These are phyloP conservation scores for Diachasmimorpha longicaudata DNA, from an alignment of 1,140 invertebrate genomes.

Conservation along the genomic window DNA sequence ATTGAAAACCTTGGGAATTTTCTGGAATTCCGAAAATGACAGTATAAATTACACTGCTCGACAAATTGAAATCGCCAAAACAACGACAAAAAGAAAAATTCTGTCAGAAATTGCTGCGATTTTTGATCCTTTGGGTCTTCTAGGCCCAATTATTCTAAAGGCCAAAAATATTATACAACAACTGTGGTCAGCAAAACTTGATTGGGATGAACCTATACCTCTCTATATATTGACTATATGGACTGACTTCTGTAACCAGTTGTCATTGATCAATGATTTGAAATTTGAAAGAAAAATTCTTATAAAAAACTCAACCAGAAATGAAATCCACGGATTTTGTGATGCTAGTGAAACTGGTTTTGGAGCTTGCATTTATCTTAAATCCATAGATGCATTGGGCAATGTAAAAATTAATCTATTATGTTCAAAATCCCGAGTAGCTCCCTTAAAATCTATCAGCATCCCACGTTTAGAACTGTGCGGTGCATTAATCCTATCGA, in stretches of 20 bases:
- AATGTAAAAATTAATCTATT: background rate
- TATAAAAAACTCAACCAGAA: background rate
- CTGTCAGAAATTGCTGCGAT: slow-evolving; percentile 42
- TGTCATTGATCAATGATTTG: background rate
- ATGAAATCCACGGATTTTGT: slow-evolving; percentile 40
- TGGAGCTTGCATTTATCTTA: slow-evolving; percentile 33
- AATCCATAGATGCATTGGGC: slow-evolving; percentile 16
- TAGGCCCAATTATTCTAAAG: too few species aligned
- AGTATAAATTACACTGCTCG: slow-evolving; percentile 24
- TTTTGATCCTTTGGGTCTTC: too few species aligned
- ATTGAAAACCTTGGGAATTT: slow-evolving; percentile 41
- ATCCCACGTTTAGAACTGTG: slow-evolving; percentile 39
- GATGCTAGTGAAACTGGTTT: slow-evolving; percentile 37
- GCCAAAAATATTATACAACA: too few species aligned
- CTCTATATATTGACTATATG: too few species aligned
- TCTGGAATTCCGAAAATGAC: slow-evolving; percentile 40
- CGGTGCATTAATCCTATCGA: slow-evolving; percentile 19
- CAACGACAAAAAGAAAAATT: slow-evolving; percentile 4
- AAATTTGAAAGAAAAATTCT: slow-evolving; percentile 21
- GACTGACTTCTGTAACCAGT: too few species aligned
- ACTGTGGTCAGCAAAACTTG: too few species aligned
- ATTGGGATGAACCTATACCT: too few species aligned
- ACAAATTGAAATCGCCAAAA: slow-evolving; percentile 26
- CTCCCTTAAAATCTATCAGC: slow-evolving; percentile 41
- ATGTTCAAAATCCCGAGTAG: slow-evolving; percentile 37